Base-by-base conservation (phyloP, 2,888 invertebrate species). In the Drosophila quinaria region DNA sequence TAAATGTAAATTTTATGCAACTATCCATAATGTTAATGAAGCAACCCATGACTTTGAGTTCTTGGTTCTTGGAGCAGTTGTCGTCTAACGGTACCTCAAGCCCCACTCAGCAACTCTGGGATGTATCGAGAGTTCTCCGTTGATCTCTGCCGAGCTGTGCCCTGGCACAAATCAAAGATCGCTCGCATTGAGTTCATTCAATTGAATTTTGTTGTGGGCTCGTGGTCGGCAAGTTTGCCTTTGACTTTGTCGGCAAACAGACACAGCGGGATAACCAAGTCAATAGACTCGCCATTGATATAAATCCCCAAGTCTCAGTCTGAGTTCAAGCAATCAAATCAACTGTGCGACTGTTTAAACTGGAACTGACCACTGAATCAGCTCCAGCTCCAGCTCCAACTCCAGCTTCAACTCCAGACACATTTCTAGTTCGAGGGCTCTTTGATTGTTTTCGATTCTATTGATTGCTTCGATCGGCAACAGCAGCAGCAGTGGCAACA, bases 201-300 rank as follows among this genome's bases (percentile, higher is more conserved):
- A 90, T 86, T 90, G 87, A 86, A 80, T 74, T 80, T 65, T 31
- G 17, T 50, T 50, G 69, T 60, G 67, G 63, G 33, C 42, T 55
- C 15, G 42, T 22, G 31, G 83, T 77, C 80, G 72, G n/a, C 71
- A 75, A 65, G 55, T 59, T 69, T 90, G 89, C 74, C 87, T 87
- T 84, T 89, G 89, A 78, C 90, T 86, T 86, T 86, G 86, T 87
- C 89, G 86, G 90, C 89, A 78, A 74, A 70, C 68, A 82, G 50
- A 61, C 63, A 70, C 88, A 90, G 87, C 85, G 89, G 81, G 81
- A 80, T 59, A 67, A 10, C 39, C 59, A 70, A 25, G 39, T 60
- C 76, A 60, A 64, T 44, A 47, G 64, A 69, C 63, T 15, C 15
- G 41, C 61, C 66, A 67, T 55, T 70, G 79, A 68, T 74, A 70